phyloP scores from a whole-genome alignment of 2,113 vertebrate species.

The Stigmatopora nigra region DNA sequence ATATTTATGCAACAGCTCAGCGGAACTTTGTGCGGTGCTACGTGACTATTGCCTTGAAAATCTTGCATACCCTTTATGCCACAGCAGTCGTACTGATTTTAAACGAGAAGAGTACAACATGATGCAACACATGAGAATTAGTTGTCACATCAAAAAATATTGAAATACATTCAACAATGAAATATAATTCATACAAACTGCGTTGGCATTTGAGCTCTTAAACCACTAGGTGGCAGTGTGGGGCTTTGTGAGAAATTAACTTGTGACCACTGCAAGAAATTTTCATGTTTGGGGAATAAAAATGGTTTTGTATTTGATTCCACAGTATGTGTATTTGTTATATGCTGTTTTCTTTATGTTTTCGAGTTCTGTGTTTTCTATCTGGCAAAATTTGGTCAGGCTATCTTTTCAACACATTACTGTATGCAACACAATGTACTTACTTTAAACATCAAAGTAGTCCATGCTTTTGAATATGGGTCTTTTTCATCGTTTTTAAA shows the following conservation, averaged over 20 bases:
- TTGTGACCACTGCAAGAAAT: too few relatives aligned
- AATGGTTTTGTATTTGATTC: too few relatives aligned
- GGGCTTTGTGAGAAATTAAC: too few relatives aligned
- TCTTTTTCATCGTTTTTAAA: conserved; percentile 86
- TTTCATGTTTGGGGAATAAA: too few relatives aligned
- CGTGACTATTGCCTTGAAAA: conserved; percentile 75
- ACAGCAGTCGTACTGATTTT: conserved; percentile 87
- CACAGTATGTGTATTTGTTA: too few relatives aligned
- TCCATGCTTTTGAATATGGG: conserved; percentile 86
- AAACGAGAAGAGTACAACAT: conserved; percentile 24
- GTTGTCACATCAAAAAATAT: conserved; percentile 5
- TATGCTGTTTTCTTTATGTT: too few relatives aligned
- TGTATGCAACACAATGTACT: conserved; percentile 53
- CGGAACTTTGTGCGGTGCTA: conserved; percentile 62
- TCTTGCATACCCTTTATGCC: conserved; percentile 91
- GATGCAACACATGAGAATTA: conserved; percentile 13
- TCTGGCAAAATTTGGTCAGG: too few relatives aligned
- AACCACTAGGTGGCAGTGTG: too few relatives aligned
- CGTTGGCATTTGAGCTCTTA: too few relatives aligned
- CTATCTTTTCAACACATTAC: neutral
- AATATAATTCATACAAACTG: conserved; percentile 5
- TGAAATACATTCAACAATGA: conserved; percentile 31
- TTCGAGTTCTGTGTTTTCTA: too few relatives aligned
- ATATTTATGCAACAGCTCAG: conserved; percentile 80
- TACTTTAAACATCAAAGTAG: conserved; percentile 92